Percentiles rank a stretch among this genome's conserved stretches.
Conservation (phyloP, 2,797 vertebrate genomes). For the Borostomias antarcticus region DNA sequence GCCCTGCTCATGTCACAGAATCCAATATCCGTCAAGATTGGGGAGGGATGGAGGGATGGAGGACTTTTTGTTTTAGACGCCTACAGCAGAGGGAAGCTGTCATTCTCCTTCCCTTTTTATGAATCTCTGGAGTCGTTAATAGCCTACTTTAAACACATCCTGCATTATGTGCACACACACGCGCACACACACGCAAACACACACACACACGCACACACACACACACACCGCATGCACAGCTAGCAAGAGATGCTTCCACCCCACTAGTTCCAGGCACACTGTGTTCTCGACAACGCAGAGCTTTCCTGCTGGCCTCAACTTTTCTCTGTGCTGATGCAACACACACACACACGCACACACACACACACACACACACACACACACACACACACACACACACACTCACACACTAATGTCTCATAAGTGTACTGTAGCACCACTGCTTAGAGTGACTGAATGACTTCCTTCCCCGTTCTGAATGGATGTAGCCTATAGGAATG, state of each 20-base stretch:
- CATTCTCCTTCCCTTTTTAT: background rate
- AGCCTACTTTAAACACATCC: constrained; percentile 17
- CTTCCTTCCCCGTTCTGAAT: constrained; percentile 44
- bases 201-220: no score
- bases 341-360: no score
- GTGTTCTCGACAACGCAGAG: background rate
- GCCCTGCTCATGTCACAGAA: constrained; percentile 35
- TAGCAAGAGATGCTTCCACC: background rate
- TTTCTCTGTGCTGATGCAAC: background rate
- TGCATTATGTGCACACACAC: constrained; percentile 11
- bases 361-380: no score
- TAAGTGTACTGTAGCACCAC: no score
- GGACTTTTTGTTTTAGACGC: constrained; percentile 10
- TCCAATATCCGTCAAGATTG: constrained; percentile 31
- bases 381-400: no score
- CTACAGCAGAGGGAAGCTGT: background rate
- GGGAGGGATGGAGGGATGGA: constrained; percentile 28
- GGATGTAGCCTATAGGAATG: no score
- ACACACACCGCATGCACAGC: constrained; percentile 9
- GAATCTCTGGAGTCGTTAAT: constrained; percentile 1
- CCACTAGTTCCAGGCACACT: background rate
- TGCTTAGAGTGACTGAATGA: no score
- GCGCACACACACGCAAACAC: constrained; percentile 9
- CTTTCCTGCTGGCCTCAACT: constrained; percentile 27
- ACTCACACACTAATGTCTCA: no score